Evolutionary conservation across 2,888 invertebrate genomes (phyloP), one percentile per base, ranked within the genome.

Genomic region (Tenthredo livida): DNA sequence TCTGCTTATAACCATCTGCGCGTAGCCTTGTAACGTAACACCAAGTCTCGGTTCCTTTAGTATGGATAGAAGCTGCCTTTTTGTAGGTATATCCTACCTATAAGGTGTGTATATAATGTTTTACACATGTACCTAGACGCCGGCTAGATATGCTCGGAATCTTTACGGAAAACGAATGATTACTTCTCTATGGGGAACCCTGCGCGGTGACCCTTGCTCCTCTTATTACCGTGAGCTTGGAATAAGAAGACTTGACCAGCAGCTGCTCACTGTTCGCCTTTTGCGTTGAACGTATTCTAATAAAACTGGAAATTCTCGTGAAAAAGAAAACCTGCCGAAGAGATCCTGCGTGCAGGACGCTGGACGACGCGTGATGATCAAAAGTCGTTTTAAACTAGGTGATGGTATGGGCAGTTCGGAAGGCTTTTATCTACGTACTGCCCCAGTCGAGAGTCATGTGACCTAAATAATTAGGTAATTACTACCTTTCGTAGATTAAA

Each of bases 281-380:
- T 92, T 92, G 92, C 93, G 92, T 93, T 91, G 92, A 37, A 70
- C 92, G 93, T 92, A 92, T 92, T 91, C 6, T 7, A n/a, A 90
- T 90, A 88, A 89, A 90, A 91, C 90, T 91, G 90, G 88, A n/a
- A 54, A 54, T 7, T 17, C 17, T 12, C 4, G n/a, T 17, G 21
- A 40, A 21, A 21, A 43, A 15, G n/a, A n/a, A n/a, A 33, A n/a
- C n/a, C 17, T 3, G 37, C 12, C 10, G 40, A 37, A 10, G 72
- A 43, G 4, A 67, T 58, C 21, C 6, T 21, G 6, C 12, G 12
- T n/a, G n/a, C n/a, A n/a, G n/a, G n/a, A n/a, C n/a, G n/a, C n/a
- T n/a, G 25, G 21, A 61, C 25, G 25, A 61, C n/a, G 25, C 61
- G 10, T 61, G 10, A 12, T 12, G 21, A 29, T 21, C n/a, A 25